A percentile compares a stretch with the other conserved stretches of the same genome.
Conservation (phyloP, 1,140 invertebrate genomes). For the Eupristina koningsbergeri region DNA sequence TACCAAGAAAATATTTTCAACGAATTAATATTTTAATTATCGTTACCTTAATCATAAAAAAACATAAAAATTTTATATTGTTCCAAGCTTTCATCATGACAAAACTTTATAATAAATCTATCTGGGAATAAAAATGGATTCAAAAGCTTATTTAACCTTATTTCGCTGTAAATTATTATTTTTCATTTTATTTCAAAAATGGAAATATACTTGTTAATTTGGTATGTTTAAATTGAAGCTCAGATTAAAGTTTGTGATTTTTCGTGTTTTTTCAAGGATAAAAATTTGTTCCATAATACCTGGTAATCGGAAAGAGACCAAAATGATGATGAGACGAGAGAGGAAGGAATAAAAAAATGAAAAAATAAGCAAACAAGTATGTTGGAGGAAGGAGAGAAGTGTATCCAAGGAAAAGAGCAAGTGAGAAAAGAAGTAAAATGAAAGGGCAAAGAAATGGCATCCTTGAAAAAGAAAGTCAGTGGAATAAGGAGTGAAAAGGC, state of each 20-base stretch:
- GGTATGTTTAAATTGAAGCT: too few relatives aligned
- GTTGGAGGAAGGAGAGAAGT: not conserved
- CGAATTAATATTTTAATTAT: too few relatives aligned
- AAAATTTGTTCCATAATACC: not conserved
- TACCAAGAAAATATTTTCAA: too few relatives aligned
- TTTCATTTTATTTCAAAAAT: too few relatives aligned
- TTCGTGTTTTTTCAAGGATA: not conserved
- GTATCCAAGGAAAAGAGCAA: slow-evolving; percentile 13
- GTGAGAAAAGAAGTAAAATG: not conserved
- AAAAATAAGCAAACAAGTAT: not conserved
- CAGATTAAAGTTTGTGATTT: not conserved
- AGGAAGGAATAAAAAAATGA: not conserved
- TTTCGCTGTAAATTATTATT: too few relatives aligned
- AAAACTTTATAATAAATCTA: too few relatives aligned
- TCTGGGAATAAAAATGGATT: too few relatives aligned
- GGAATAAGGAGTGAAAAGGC: slow-evolving; percentile 11
- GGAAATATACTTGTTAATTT: too few relatives aligned
- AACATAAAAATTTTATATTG: too few relatives aligned
- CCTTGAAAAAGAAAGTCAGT: not conserved
- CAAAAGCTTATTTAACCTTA: too few relatives aligned
- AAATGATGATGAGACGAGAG: not conserved
- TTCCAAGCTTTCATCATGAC: too few relatives aligned
- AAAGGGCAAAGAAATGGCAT: not conserved
- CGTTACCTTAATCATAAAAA: too few relatives aligned
- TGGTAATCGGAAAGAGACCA: not conserved